Base-by-base conservation (phyloP, 2,888 invertebrate species). In the Caenorhabditis sulstoni region DNA sequence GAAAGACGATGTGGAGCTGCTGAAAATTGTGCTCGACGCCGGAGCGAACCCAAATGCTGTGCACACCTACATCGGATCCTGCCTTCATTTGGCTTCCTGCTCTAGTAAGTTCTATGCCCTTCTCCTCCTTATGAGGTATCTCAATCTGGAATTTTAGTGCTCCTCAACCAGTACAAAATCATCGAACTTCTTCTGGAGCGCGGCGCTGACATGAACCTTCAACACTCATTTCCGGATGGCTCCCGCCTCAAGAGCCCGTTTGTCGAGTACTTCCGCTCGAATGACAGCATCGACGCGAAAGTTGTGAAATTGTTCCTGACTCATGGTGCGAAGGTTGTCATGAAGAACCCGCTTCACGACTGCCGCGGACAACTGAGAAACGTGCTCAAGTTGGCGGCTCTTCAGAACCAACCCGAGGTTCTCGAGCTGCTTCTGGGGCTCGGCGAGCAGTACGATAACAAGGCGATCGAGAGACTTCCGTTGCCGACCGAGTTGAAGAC, bases 31-130 rank as follows among this genome's bases (percentile, higher is more conserved):
- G 23, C 86, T 93, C 57, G 90, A 91, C 39, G 88, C 90, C 55
- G 92, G 91, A 7, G 92, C 92, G 14, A 90, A 92, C 74, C 91
- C 92, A 75, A 91, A 92, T 86, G 91, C 91, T 50, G 84, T 86
- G 22, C 90, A 91, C 41, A 91, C 91, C 16, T 90, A 91, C 68
- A 89, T 88, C 44, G 90, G 91, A 16, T 90, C 91, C 0, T 87
- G 91, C 1, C 88, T 92, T 37, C 91, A 91, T 87, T 76, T 92
- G 39, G 91, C 91, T 3, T 90, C 91, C 57, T 90, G 91, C 37
- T 87, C 88, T 5, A 58, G 89, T 91, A 39, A 81, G 79, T 67
- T 29, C 5, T n/a, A n/a, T n/a, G n/a, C n/a, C n/a, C n/a, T n/a
- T n/a, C n/a, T n/a, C n/a, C n/a, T n/a, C n/a, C n/a, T n/a, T n/a